These are phyloP conservation scores for Xenopus laevis DNA, from an alignment of 2,113 vertebrate genomes.

Conservation along the genomic window DNA sequence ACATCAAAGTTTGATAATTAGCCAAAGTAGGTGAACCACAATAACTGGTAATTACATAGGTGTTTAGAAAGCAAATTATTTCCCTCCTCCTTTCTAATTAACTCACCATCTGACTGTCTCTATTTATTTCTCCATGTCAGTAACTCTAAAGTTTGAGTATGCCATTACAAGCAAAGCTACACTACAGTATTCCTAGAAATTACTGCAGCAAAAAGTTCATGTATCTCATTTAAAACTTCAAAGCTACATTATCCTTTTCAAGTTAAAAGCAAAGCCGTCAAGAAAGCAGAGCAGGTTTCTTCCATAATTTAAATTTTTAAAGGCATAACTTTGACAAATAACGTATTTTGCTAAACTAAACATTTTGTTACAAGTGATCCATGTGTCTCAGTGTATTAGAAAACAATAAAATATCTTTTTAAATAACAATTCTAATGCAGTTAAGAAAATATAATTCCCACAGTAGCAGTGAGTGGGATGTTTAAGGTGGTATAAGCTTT, in stretches of 20 bases:
- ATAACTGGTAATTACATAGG: no score
- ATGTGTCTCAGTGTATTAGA: constrained; percentile 1
- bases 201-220: constrained; percentile 53
- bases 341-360: constrained; percentile 68
- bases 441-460: background rate
- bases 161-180: constrained; percentile 49
- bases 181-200: constrained; percentile 49
- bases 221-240: constrained; percentile 71
- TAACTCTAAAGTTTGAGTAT: constrained; percentile 50
- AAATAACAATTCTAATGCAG: background rate
- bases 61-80: no score
- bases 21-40: no score
- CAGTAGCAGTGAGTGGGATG: no score
- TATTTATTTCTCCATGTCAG: background rate
- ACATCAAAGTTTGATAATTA: no score
- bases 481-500: no score
- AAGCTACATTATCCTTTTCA: constrained; percentile 63
- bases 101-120: background rate
- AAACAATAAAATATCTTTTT: constrained; percentile 1
- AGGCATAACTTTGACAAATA: constrained; percentile 69
- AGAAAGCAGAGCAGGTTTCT: constrained; percentile 69
- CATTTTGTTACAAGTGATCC: constrained; percentile 46
- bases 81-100: no score
- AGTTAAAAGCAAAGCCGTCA: constrained; percentile 60
- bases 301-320: constrained; percentile 70